Base-by-base conservation (phyloP, 30 jellyfish, hydroid and myxozoan genomes). In the Rhopilema esculentum region DNA sequence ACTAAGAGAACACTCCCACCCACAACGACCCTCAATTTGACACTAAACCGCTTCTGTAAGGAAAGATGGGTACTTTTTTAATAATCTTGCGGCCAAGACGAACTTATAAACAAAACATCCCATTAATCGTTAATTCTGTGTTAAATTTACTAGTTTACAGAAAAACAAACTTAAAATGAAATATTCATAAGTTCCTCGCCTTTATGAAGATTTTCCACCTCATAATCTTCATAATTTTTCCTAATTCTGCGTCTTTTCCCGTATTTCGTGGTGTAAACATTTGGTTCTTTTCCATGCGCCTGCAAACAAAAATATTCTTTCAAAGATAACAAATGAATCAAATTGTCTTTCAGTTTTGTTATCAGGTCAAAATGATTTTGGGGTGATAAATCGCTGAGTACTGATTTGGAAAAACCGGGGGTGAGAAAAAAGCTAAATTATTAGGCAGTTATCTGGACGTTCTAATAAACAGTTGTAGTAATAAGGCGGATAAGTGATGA, bases 171-270 rank as follows among this genome's bases (percentile, higher is more conserved):
- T 40, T 6, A 40, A 12, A 40, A 40, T 40, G 12, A 40, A 73
- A 50, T 16, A 17, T 12, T 17, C 27, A 26, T 15, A 1, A 23
- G 27, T 4, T 4, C 2, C 18, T 1, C 21, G 79, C 96, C 96
- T 68, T 51, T 69, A 52, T 50, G 19, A 24, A 88, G 40, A 40
- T 72, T 79, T 16, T 78, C 91, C 23, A 88, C 63, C 61, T 88
- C 96, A 7, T 29, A 29, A 0, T 88, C 96, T 61, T 75, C 77
- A 67, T 88, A 88, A 28, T 88, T 91, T 49, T 88, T 49, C 79
- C 96, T 79, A 57, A 69, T 88, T 79, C 96, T 72, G 26, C 85
- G 71, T 21, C 64, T 77, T 77, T 68, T 80, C 26, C 57, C 49
- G 21, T 79, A 80, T 18, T 51, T 18, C 27, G 24, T 61, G 15